phyloP scores from a whole-genome alignment of 1,140 invertebrate genomes.

The Coelopa frigida region DNA sequence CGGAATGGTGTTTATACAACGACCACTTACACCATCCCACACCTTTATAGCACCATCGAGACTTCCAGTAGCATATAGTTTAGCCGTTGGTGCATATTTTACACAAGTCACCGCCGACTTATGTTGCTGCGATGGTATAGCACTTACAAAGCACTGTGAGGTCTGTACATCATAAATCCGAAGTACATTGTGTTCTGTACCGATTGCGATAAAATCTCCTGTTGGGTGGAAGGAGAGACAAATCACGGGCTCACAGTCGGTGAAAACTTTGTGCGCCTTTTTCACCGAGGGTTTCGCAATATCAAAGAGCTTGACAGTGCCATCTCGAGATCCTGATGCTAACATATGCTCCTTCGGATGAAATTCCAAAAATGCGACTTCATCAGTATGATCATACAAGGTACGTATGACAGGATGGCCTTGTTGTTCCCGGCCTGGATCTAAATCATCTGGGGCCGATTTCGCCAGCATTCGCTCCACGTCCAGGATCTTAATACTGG shows the following conservation, averaged over 20 bases:
- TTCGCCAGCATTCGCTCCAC: constrained; percentile 97
- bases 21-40: constrained; percentile 92
- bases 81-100: constrained; percentile 73
- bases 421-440: constrained; percentile 72
- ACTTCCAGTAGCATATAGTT: constrained; percentile 83
- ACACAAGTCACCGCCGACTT: constrained; percentile 77
- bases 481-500: constrained; percentile 97
- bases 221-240: constrained; percentile 91
- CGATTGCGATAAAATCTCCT: constrained; percentile 90
- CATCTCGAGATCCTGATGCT: constrained; percentile 88
- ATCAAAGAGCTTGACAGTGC: constrained; percentile 93
- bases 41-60: constrained; percentile 91
- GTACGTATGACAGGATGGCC: constrained; percentile 97
- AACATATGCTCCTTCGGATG: constrained; percentile 91
- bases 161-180: constrained; percentile 94
- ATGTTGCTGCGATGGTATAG: constrained; percentile 87
- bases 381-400: constrained; percentile 96
- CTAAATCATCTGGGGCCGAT: constrained; percentile 75
- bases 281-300: constrained; percentile 97
- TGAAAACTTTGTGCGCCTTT: constrained; percentile 92
- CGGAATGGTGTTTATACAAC: constrained; percentile 89
- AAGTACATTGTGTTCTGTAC: constrained; percentile 85
- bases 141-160: constrained; percentile 90
- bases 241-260: constrained; percentile 81
- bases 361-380: constrained; percentile 95